Base-by-base conservation (phyloP, 2,797 vertebrate species). In the Oreortyx pictus region DNA sequence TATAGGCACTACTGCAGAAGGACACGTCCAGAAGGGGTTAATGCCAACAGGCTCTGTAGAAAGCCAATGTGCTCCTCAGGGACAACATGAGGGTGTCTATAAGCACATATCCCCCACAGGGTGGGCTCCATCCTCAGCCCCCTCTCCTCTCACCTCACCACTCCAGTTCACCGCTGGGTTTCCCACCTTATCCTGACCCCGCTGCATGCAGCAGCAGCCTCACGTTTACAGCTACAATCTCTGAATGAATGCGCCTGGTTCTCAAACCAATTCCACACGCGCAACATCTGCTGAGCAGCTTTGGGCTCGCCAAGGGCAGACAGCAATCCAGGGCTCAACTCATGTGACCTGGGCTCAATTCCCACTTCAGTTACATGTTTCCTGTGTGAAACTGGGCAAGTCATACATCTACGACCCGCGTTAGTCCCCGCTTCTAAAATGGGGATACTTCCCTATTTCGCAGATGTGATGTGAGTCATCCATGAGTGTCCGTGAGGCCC, bases 391-490 rank as follows among this genome's bases (percentile, higher is more conserved):
- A 86, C 86, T 2, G 50, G 47, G 59, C 80, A 2, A 70, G 50
- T 54, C 71, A n/a, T 25, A 66, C 60, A 31, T 11, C 64, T 3
- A 37, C 2, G 1, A 76, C 5, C 89, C 1, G 0, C 1, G 11
- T 31, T 14, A 62, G 50, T 49, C 80, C 90, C 82, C 15, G 0
- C 24, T 66, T 47, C 88, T 93, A 70, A 88, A 56, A 5, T 0
- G 4, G 47, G 74, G 60, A 57, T 31, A 67, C n/a, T 88, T 95
- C 93, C 90, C 44, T 20, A 7, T 80, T 64, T 64, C 72, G 35
- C 92, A 95, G 93, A 82, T 74, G 88, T 35, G 85, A 16, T 60
- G 50, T 92, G 94, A 92, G 71, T 93, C 95, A 96, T 22, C 76
- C 47, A 23, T 0, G 17, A 22, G 37, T 7, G 23, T 2, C 87